A percentile compares a stretch with the other conserved stretches of the same genome.
These are phyloP conservation scores for Urocolius indicus DNA, from an alignment of 2,113 vertebrate genomes.

Conservation along the genomic window DNA sequence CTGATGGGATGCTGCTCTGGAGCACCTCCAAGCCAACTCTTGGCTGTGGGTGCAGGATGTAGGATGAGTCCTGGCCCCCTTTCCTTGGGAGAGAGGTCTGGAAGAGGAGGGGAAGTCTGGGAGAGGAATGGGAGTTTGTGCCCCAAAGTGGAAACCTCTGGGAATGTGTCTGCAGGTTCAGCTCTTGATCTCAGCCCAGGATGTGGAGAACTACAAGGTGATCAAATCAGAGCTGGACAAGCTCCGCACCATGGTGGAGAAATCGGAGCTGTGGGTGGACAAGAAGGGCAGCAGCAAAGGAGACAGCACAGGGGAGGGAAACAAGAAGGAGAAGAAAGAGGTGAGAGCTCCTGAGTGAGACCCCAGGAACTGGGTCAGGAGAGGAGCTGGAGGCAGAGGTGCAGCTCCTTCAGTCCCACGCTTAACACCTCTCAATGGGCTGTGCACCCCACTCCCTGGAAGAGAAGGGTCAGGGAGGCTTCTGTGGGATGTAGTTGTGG, in stretches of 20 bases:
- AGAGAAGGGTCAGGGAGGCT: not conserved
- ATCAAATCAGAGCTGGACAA: conserved; percentile 94
- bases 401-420: not conserved
- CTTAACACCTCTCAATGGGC: fast-evolving
- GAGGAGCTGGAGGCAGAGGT: not conserved
- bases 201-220: conserved; percentile 97
- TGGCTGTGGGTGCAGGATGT: fast-evolving
- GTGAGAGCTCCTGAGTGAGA: conserved; percentile 43
- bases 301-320: conserved; percentile 74
- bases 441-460: not conserved
- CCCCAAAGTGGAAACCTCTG: not conserved
- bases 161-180: conserved; percentile 83
- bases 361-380: fast-evolving
- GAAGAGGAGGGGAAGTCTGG: not conserved
- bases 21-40: fast-evolving
- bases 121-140: not conserved
- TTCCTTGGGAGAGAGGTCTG: not conserved
- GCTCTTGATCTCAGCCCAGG: conserved; percentile 93
- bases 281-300: conserved; percentile 87
- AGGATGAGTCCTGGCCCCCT: not conserved
- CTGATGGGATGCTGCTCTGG: not conserved
- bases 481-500: not conserved
- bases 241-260: conserved; percentile 95
- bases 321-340: conserved; percentile 85
- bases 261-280: conserved; percentile 97